Evolutionary conservation across 1,140 invertebrate species (phyloP), one percentile per base, ranked within the genome.

Genomic region (Pachyrhynchus sulphureomaculatus): DNA sequence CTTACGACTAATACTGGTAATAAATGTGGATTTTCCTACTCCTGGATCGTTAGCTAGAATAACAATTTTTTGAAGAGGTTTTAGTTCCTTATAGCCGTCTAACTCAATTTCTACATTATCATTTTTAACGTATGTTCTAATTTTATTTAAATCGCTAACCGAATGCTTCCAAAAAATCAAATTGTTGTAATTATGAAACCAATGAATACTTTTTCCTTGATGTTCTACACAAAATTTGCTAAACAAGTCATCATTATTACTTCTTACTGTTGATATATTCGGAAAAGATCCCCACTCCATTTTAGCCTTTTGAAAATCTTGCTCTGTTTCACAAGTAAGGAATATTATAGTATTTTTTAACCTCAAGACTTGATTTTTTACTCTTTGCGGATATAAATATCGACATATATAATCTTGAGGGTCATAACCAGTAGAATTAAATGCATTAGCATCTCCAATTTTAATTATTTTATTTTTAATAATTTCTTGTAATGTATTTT

Each of bases 391-490:
- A 23, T 29, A 18, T 18, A 48, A 29, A 13, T 13, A 3, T 9
- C 45, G 21, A 4, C 4, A 3, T 1, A 48, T 17, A 23, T 48
- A 48, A 23, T 12, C 8, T 0, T 1, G 0, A 15, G 26, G 12
- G 29, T 26, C 26, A 23, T 32, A 48, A 0, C 26, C 45, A n/a
- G 13, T 5, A 15, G n/a, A 48, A 5, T 1, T 20, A 32, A 48
- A 48, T 1, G 45, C 45, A 4, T 48, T 53, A 1, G 9, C 17
- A 17, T 53, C 51, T n/a, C 51, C 51, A 10, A 37, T 17, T 36
- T 3, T 13, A 2, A 53, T 53, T n/a, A 8, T 0, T 5, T 37
- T 32, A 5, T 32, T 13, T 5, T 53, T 18, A 2, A 53, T 37
- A 34, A 53, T 10, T n/a, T 8, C 4, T 15, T 53, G 32, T 21